phyloP scores from a whole-genome alignment of 2,797 vertebrate genomes.

The Babyrousa celebensis region DNA sequence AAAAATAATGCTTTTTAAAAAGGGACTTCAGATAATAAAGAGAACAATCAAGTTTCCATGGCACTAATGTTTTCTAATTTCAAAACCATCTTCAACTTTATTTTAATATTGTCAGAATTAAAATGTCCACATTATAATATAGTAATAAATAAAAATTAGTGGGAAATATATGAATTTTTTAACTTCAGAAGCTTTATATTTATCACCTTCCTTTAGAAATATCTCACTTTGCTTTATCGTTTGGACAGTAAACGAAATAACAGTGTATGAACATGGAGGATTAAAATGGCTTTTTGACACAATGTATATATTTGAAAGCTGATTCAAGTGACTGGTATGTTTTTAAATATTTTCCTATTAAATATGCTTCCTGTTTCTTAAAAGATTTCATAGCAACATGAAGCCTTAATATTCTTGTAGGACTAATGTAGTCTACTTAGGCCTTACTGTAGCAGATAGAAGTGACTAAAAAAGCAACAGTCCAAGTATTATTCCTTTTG shows the following conservation, averaged over 20 bases:
- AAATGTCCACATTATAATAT: not conserved
- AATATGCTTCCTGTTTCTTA: slow-evolving; percentile 42
- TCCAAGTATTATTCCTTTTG: slow-evolving; percentile 25
- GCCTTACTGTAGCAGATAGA: not conserved
- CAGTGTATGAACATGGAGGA: fast-evolving
- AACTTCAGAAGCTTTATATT: not conserved
- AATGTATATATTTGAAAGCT: not conserved
- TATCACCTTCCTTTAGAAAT: not conserved
- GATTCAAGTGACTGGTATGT: not conserved
- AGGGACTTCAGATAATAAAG: not conserved
- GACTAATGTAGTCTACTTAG: not conserved
- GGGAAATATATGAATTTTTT: not conserved
- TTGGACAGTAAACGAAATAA: not conserved
- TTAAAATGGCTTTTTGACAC: not conserved
- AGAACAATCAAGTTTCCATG: not conserved
- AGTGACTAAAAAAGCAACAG: slow-evolving; percentile 17
- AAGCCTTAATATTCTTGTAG: not conserved
- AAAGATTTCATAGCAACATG: not conserved
- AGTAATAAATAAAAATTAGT: not conserved
- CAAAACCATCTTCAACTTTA: not conserved
- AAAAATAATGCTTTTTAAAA: not conserved
- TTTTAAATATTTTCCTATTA: not conserved
- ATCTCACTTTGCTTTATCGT: not conserved
- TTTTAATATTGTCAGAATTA: not conserved
- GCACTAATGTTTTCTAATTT: not conserved